Evolutionary conservation across 2,797 vertebrate species (phyloP).

Genomic region (Xenopus petersii): DNA sequence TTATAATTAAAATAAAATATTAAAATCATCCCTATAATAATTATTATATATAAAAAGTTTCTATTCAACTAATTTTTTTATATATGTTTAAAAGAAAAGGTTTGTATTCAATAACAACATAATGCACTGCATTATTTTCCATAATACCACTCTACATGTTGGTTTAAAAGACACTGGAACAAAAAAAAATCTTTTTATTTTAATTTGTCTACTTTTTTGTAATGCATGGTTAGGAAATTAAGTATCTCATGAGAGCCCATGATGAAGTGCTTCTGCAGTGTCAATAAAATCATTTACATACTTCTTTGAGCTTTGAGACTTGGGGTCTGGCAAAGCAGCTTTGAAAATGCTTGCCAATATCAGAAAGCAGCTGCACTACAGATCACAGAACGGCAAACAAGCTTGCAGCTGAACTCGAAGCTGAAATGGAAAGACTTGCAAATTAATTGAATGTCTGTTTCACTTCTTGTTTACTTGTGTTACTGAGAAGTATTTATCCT

Average conservation of each 20-base stretch:
- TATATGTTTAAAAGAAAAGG: too few relatives aligned
- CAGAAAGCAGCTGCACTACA: constrained; percentile 35
- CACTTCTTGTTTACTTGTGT: constrained; percentile 14
- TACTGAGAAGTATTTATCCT: constrained; percentile 17
- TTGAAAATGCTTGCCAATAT: constrained; percentile 37
- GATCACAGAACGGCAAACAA: constrained; percentile 33
- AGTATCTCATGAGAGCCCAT: neutral
- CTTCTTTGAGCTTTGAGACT: constrained; percentile 42
- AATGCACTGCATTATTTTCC: too few relatives aligned
- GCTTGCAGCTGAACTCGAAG: constrained; percentile 17
- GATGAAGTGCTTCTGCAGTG: constrained; percentile 24
- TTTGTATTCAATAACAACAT: too few relatives aligned
- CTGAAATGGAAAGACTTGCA: constrained; percentile 14
- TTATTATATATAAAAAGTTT: too few relatives aligned
- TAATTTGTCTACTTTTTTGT: too few relatives aligned
- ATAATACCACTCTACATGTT: too few relatives aligned
- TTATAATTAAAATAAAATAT: too few relatives aligned
- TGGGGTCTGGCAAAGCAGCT: constrained; percentile 33
- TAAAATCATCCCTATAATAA: too few relatives aligned
- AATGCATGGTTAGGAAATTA: too few relatives aligned
- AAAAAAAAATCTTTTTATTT: too few relatives aligned
- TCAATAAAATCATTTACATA: constrained; percentile 45
- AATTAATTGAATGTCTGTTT: constrained; percentile 10
- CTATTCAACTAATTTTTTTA: too few relatives aligned
- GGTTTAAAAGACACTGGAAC: too few relatives aligned